phyloP scores from a whole-genome alignment of 2,113 vertebrate species.

The Coracopsis vasa region DNA sequence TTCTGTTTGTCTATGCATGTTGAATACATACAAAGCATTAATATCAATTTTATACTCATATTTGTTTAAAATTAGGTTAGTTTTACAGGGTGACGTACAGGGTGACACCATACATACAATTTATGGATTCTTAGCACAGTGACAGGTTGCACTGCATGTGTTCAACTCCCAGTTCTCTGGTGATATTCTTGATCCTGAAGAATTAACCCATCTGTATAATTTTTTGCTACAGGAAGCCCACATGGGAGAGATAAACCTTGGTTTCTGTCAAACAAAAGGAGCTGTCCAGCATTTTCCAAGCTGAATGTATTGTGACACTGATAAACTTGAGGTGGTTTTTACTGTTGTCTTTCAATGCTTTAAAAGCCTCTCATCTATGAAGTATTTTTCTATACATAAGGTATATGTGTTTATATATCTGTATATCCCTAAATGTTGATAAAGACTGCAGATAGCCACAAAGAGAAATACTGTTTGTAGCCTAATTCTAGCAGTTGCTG shows the following conservation, averaged over 20 bases:
- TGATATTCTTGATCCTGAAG: neutral
- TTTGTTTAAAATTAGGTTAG: neutral
- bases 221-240: neutral
- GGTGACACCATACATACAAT: neutral
- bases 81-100: neutral
- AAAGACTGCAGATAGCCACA: neutral
- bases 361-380: neutral
- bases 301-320: neutral
- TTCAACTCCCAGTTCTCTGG: neutral
- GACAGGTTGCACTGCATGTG: neutral
- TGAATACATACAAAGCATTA: neutral
- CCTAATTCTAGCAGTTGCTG: neutral
- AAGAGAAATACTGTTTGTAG: neutral
- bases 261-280: constrained; percentile 9
- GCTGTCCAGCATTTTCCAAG: constrained; percentile 49
- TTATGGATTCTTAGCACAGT: neutral
- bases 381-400: neutral
- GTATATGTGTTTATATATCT: neutral
- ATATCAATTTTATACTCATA: fast-evolving
- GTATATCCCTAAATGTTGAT: neutral
- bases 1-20: neutral
- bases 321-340: neutral
- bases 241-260: neutral
- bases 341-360: neutral
- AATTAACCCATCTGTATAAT: neutral